Conservation (phyloP, 2,797 vertebrate species). For the Anguilla marmorata region DNA sequence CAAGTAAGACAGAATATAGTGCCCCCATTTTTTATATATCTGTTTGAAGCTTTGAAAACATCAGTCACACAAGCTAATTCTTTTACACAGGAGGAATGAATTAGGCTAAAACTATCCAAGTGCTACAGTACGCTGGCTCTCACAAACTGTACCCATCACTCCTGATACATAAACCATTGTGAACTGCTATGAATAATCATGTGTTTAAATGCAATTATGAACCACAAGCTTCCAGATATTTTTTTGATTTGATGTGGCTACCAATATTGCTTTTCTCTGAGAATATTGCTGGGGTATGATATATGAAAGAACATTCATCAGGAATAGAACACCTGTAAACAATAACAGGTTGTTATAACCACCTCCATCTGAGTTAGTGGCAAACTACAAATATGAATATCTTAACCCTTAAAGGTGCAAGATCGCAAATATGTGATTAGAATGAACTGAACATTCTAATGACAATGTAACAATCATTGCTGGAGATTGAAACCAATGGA, state of each 20-base stretch:
- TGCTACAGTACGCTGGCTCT: neutral
- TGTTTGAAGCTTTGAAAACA: neutral
- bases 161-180: neutral
- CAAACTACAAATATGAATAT: neutral
- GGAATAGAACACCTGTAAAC: no score
- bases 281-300: neutral
- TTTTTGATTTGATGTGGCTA: neutral
- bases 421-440: no score
- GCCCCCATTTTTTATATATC: no score
- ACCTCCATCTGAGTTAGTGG: neutral
- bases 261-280: neutral
- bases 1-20: neutral
- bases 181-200: neutral
- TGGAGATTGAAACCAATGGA: no score
- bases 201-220: neutral
- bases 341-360: neutral
- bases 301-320: no score
- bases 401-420: no score
- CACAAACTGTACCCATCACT: neutral
- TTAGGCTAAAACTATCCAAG: neutral
- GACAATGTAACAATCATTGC: no score
- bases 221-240: neutral
- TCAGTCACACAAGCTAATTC: neutral
- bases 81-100: neutral
- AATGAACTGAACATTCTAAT: no score